phyloP scores from a whole-genome alignment of 2,888 invertebrate genomes.

The Oasisia sp. region DNA sequence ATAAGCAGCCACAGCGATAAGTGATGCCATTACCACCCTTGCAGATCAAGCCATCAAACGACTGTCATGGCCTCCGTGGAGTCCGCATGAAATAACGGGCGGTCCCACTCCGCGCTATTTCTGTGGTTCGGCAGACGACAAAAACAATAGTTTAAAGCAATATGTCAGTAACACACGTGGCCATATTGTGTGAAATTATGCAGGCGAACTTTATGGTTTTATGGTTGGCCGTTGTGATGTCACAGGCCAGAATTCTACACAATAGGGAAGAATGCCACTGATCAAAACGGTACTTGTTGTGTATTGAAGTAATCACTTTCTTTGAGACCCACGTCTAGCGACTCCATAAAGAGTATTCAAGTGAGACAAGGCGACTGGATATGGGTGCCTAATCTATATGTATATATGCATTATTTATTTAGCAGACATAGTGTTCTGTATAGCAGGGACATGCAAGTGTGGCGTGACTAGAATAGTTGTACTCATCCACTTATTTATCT shows the following conservation, averaged over 20 bases:
- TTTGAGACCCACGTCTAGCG: background rate
- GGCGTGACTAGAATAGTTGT: too few species aligned
- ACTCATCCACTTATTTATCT: too few species aligned
- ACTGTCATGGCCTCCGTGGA: background rate
- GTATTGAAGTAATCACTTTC: background rate
- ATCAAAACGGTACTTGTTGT: background rate
- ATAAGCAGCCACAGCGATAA: conserved; percentile 6
- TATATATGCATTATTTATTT: too few species aligned
- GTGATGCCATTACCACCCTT: background rate
- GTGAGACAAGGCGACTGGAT: background rate
- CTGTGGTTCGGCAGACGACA: background rate
- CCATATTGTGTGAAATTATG: background rate
- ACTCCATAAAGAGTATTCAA: background rate
- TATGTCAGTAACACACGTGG: background rate
- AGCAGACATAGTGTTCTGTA: too few species aligned
- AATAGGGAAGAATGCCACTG: background rate
- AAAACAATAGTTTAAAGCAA: background rate
- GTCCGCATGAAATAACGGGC: background rate
- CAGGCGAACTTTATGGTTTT: background rate
- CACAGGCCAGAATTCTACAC: too few species aligned
- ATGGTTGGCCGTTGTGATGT: background rate
- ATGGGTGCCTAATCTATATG: too few species aligned
- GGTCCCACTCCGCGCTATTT: background rate
- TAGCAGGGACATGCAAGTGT: too few species aligned
- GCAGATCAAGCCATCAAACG: conserved; percentile 9